These are phyloP conservation scores for Mus spicilegus DNA, from an alignment of 2,113 vertebrate species.

Conservation along the genomic window DNA sequence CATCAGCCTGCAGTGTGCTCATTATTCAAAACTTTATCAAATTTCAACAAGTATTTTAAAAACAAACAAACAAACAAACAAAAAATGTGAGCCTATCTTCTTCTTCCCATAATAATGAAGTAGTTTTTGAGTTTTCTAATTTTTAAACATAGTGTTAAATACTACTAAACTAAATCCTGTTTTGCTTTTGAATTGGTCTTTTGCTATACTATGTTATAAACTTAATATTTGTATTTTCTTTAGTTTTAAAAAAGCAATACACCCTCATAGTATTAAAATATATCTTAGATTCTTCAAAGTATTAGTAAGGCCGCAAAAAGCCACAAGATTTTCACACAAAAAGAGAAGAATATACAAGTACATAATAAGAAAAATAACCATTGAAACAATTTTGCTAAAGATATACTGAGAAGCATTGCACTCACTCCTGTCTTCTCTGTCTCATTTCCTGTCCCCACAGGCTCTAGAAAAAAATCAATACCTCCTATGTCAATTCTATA, in stretches of 20 bases:
- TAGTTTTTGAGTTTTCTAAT: background rate
- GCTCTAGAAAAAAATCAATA: background rate
- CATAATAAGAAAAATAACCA: background rate
- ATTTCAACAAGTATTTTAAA: background rate
- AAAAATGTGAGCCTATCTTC: background rate
- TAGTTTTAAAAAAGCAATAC: background rate
- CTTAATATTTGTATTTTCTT: slow-evolving; percentile 21
- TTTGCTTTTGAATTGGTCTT: background rate
- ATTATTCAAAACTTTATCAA: background rate
- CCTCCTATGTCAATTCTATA: background rate
- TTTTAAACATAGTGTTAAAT: slow-evolving; percentile 41
- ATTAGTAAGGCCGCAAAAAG: background rate
- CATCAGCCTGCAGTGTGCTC: background rate
- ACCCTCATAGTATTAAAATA: background rate
- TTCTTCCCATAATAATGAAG: background rate
- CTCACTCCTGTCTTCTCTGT: background rate
- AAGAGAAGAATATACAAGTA: background rate
- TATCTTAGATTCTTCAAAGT: background rate
- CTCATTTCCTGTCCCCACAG: background rate
- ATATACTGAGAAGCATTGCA: background rate
- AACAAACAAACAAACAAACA: background rate
- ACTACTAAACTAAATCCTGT: background rate
- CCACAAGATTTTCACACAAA: background rate
- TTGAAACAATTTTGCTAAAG: background rate
- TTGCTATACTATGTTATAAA: background rate